Evolutionary conservation across 2,888 invertebrate species (phyloP).

Genomic region (Rhagium mordax): DNA sequence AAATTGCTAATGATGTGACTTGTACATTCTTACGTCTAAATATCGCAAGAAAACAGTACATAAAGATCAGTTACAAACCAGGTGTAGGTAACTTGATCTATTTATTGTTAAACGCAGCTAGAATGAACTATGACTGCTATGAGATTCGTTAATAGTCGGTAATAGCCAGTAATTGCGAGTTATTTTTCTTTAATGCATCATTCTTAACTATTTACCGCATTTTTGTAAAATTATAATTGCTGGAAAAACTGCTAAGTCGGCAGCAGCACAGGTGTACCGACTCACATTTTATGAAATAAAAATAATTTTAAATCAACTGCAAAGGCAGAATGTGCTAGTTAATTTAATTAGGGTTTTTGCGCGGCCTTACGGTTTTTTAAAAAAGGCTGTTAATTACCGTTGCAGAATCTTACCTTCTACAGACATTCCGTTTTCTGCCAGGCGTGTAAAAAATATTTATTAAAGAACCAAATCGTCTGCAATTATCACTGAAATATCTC

Average conservation of each 20-base stretch:
- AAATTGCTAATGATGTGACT: slow-evolving; percentile 43
- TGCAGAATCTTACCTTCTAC: slow-evolving; percentile 28
- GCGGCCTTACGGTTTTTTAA: slow-evolving; percentile 32
- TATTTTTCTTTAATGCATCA: slow-evolving; percentile 63
- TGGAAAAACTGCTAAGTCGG: slow-evolving; percentile 48
- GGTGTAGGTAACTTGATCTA: slow-evolving; percentile 59
- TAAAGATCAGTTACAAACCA: slow-evolving; percentile 50
- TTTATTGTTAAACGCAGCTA: slow-evolving; percentile 61
- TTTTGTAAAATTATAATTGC: slow-evolving; percentile 64
- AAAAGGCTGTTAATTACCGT: slow-evolving; percentile 34
- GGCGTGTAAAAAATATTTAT: background rate
- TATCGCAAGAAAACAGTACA: slow-evolving; percentile 48
- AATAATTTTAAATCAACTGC: slow-evolving; percentile 46
- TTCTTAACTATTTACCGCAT: slow-evolving; percentile 66
- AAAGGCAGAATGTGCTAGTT: slow-evolving; percentile 45
- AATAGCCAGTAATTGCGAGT: slow-evolving; percentile 65
- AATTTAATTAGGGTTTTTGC: slow-evolving; percentile 52
- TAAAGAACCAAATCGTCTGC: background rate
- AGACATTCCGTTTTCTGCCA: slow-evolving; percentile 15
- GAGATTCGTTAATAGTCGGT: slow-evolving; percentile 61
- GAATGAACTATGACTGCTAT: slow-evolving; percentile 56
- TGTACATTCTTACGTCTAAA: slow-evolving; percentile 47
- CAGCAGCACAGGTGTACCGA: slow-evolving; percentile 58
- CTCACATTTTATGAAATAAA: slow-evolving; percentile 48
- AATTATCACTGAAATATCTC: too few relatives aligned